Base-by-base conservation (phyloP, 2,888 invertebrate species). In the Eupithecia centaureata region DNA sequence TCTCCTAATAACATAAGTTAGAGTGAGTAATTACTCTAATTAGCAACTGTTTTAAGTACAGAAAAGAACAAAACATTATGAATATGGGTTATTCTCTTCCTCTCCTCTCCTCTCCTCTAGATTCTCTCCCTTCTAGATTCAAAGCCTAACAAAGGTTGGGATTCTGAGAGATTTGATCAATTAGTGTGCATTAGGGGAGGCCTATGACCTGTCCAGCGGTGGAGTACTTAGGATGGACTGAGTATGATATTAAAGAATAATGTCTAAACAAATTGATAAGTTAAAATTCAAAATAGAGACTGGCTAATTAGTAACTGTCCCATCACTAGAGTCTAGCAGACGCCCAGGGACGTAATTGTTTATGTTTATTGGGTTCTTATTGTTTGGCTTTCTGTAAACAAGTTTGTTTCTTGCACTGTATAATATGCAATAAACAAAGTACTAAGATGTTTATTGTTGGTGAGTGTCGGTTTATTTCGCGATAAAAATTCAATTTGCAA, bases 311-410 rank as follows among this genome's bases (percentile, higher is more conserved):
- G 54, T 25, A 1, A 18, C 38, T 58, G 58, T 68, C 77, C 74
- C 75, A 51, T 72, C 82, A 81, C 83, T 85, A 81, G 76, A 78
- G 81, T 77, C 78, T 80, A 72, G 79, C 84, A 87, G 88, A 85
- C 87, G 82, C 85, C 80, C 76, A 72, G 68, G 71, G 73, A 74
- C 83, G 76, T 85, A 84, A 86, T 87, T 87, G 89, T 87, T 90
- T 88, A 90, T 87, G 87, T 88, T 90, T 90, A 90, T 87, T 85
- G 82, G 83, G 79, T 81, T 83, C 86, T 89, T 87, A 88, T 89
- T 88, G 87, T 87, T 86, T 85, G 82, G 77, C 79, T 79, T 80
- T 83, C 82, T 79, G 81, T 81, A 83, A 86, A 86, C 86, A 83
- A 86, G 84, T 85, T 86, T 81, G 84, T 83, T 83, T 82, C 78